These are phyloP conservation scores for Rotaria macrura DNA, from an alignment of 2,888 invertebrate species.

Conservation along the genomic window DNA sequence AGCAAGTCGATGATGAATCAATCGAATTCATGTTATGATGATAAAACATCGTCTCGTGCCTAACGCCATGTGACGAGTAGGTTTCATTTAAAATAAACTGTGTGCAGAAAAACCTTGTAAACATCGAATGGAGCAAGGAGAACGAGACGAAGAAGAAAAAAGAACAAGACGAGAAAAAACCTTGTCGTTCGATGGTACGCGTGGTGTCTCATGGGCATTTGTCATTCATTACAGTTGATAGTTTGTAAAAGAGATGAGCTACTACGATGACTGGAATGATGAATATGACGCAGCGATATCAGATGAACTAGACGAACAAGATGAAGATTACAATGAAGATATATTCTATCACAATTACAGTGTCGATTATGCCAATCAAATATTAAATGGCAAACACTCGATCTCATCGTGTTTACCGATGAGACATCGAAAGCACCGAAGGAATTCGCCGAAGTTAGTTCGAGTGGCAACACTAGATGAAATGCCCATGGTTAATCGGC, in stretches of 20 bases:
- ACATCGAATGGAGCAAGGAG: background rate
- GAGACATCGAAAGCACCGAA: background rate
- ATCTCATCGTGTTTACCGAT: background rate
- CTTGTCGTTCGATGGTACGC: background rate
- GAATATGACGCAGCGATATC: background rate
- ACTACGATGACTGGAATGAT: background rate
- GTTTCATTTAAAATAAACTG: background rate
- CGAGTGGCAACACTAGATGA: background rate
- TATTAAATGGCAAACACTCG: background rate
- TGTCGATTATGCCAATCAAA: slow-evolving; percentile 18
- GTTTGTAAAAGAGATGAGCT: background rate
- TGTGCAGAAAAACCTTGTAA: background rate
- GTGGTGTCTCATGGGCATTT: background rate
- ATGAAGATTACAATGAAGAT: too few relatives aligned
- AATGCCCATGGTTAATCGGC: background rate
- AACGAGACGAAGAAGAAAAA: background rate
- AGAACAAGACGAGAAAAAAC: background rate
- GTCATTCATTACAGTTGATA: background rate
- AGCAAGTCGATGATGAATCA: background rate
- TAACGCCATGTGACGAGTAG: background rate
- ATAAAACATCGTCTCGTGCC: background rate
- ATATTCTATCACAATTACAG: slow-evolving; percentile 11
- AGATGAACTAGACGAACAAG: too few relatives aligned
- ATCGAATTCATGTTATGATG: background rate
- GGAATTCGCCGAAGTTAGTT: background rate